These are phyloP conservation scores for Megaceryle maxima DNA, from an alignment of 2,113 vertebrate species.

Conservation along the genomic window DNA sequence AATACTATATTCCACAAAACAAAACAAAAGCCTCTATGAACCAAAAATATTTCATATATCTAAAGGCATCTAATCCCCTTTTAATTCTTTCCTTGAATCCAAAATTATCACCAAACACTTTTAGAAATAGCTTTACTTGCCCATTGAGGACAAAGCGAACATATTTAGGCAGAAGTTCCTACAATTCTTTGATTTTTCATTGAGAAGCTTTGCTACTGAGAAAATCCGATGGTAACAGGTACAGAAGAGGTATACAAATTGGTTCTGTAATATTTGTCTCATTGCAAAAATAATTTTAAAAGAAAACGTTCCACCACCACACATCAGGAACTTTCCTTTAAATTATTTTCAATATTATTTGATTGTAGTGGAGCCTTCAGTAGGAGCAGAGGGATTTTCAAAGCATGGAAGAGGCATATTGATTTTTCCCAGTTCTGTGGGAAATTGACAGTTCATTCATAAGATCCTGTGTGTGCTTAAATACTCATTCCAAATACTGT, in stretches of 20 bases:
- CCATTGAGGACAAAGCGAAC: neutral
- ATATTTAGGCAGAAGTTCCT: neutral
- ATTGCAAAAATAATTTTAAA: neutral
- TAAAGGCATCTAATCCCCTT: neutral
- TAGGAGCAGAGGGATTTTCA: conserved; percentile 52
- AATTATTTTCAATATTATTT: conserved; percentile 30
- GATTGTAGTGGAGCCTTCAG: conserved; percentile 30
- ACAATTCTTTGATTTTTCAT: neutral
- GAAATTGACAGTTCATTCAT: conserved; percentile 69
- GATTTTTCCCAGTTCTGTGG: conserved; percentile 60
- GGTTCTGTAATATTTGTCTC: neutral
- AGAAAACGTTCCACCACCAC: neutral
- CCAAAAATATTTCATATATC: neutral
- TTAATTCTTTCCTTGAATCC: neutral
- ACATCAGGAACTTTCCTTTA: neutral
- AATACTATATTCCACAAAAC: neutral
- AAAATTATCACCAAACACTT: neutral
- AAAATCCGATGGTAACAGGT: neutral
- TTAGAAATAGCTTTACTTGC: neutral
- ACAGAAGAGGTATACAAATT: neutral
- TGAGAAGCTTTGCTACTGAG: neutral
- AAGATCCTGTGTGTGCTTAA: conserved; percentile 38
- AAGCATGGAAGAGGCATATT: conserved; percentile 50
- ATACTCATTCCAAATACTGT: conserved; percentile 56
- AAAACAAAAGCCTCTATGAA: neutral